Conservation (phyloP, 1,140 invertebrate species). For the Saccostrea cuccullata region DNA sequence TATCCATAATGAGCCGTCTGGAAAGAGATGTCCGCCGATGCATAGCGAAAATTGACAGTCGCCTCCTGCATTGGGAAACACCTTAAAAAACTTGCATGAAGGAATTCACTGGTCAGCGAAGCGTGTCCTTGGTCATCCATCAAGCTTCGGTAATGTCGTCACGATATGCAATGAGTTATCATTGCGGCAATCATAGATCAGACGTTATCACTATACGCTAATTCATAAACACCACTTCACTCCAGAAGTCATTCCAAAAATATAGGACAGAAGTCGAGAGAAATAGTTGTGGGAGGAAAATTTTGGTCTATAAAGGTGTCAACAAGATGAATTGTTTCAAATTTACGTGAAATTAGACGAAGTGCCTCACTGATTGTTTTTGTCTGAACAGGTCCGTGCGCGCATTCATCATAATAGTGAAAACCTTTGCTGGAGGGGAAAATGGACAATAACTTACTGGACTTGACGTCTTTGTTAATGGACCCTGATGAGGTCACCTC, state of each 20-base stretch:
- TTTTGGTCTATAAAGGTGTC: not conserved
- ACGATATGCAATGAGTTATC: constrained; percentile 29
- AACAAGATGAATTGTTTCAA: not conserved
- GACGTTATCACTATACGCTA: not conserved
- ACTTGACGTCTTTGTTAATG: constrained; percentile 6
- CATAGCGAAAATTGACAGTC: not conserved
- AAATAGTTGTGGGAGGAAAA: not conserved
- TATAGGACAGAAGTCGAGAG: not conserved
- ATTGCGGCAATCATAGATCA: not conserved
- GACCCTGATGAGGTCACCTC: not conserved
- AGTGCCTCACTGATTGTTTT: not conserved
- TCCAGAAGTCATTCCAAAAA: not conserved
- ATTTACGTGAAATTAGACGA: not conserved
- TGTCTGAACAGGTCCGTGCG: not conserved
- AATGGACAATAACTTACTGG: not conserved
- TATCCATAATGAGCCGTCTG: not conserved
- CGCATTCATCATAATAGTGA: not conserved
- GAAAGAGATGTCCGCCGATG: not conserved
- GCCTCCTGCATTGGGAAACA: not conserved
- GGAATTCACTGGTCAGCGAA: not conserved
- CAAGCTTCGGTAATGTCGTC: constrained; percentile 17
- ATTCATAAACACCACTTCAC: not conserved
- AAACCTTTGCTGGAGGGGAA: not conserved
- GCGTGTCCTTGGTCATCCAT: constrained; percentile 25
- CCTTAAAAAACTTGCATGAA: not conserved